Conservation (phyloP, 2,888 invertebrate species). For the Epinotia nisella region DNA sequence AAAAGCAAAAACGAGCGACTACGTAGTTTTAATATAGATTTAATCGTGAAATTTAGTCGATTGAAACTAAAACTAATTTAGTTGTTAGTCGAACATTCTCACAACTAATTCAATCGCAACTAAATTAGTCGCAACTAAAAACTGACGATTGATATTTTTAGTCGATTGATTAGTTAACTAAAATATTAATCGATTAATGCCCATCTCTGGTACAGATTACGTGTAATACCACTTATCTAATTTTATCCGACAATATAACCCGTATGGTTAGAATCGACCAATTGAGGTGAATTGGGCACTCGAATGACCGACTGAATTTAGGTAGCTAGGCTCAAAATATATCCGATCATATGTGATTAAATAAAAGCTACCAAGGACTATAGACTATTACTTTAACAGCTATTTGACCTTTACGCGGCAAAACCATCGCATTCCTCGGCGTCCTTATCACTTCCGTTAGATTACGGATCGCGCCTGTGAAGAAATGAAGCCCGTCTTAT, state of each 20-base stretch:
- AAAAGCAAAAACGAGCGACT: no score
- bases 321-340: background rate
- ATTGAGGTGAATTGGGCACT: background rate
- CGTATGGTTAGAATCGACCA: conserved; percentile 16
- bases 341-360: background rate
- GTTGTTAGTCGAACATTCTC: no score
- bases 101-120: no score
- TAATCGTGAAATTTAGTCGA: no score
- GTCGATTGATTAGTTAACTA: no score
- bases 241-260: conserved; percentile 20
- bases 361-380: background rate
- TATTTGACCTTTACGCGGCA: conserved; percentile 31
- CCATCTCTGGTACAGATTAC: conserved; percentile 24
- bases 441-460: conserved; percentile 64
- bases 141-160: no score
- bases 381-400: conserved; percentile 15
- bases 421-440: conserved; percentile 49
- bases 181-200: no score
- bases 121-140: no score
- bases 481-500: conserved; percentile 33
- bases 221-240: conserved; percentile 25
- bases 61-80: no score
- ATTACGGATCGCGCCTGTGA: conserved; percentile 57
- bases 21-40: no score
- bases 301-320: background rate